Evolutionary conservation across 1,140 invertebrate species (phyloP), one percentile per base, ranked within the genome.

Genomic region (Meteorus sp.): DNA sequence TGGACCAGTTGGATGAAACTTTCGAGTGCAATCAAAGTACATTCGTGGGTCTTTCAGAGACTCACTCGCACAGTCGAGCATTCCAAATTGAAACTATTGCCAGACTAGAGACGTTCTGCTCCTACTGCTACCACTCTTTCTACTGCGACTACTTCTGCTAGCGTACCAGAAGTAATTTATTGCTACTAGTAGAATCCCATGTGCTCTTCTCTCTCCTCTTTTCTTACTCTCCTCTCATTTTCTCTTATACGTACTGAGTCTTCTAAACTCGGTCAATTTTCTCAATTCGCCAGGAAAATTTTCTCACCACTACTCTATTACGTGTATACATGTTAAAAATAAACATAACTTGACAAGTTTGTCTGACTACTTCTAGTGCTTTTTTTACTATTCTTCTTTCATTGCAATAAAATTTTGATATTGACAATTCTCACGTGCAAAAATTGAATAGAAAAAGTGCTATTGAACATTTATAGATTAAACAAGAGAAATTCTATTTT

Each of bases 1-100:
- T 8, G 9, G 41, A 3, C 15, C 41, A 44, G 20, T 44, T 11
- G 20, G 20, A 44, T 44, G 20, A 44, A 44, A 44, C 4, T 44
- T 44, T 44, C 15, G 41, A 44, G 41, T n/a, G 41, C 41, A 44
- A 44, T 44, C 41, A 44, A 44, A 44, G 8, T 44, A 44, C 41
- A 44, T 44, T 44, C 20, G 9, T 17, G 41, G 15, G 8, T 44
- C 15, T 11, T 11, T 33, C 29, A 33, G 6, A 6, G 29, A 15
- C 15, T 17, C 5, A 22, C 41, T 19, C 41, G 15, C 41, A 8
- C 15, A 44, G 15, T n/a, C 41, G 15, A 44, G 15, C 17, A 44
- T 22, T 22, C 15, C 15, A 44, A 44, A 44, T 44, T 47, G 17
- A 47, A 47, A 47, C 20, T 47, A 22, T 47, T 44, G 7, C 27